phyloP scores from a whole-genome alignment of 2,888 invertebrate genomes.

The Cryptus armator region DNA sequence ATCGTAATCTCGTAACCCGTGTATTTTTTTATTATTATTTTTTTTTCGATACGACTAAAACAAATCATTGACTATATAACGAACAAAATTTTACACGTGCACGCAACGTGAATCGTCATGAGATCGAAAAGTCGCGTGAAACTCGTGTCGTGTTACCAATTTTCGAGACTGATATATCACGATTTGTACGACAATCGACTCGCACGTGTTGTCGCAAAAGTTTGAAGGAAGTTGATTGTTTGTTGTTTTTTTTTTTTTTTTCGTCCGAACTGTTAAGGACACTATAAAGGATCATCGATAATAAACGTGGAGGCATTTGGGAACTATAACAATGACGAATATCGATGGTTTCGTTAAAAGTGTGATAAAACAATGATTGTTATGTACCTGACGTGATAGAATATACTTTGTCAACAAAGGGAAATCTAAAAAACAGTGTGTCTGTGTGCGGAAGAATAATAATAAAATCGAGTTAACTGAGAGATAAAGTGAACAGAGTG shows the following conservation, averaged over 20 bases:
- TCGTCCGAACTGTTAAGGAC: neutral
- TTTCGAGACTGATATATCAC: neutral
- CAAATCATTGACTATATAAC: neutral
- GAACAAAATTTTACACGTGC: neutral
- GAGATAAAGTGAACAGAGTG: slow-evolving; percentile 59
- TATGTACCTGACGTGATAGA: slow-evolving; percentile 30
- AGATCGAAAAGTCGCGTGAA: slow-evolving; percentile 13
- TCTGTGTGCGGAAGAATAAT: slow-evolving; percentile 37
- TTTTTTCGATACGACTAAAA: neutral
- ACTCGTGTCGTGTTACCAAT: slow-evolving; percentile 4
- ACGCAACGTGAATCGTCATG: neutral
- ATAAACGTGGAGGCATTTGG: neutral
- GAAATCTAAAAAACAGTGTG: slow-evolving; percentile 47
- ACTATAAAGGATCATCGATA: neutral
- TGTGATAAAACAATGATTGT: slow-evolving; percentile 42
- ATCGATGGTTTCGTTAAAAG: neutral
- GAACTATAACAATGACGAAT: slow-evolving; percentile 9
- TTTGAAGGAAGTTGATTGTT: neutral
- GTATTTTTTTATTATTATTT: neutral
- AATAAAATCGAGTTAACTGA: slow-evolving; percentile 57
- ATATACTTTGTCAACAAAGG: slow-evolving; percentile 18
- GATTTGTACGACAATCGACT: neutral
- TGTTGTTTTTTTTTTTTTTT: neutral
- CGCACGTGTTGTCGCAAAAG: neutral
- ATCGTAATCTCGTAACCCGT: neutral